Conservation (phyloP, 2,797 vertebrate genomes). For the Sebastolobus alascanus region DNA sequence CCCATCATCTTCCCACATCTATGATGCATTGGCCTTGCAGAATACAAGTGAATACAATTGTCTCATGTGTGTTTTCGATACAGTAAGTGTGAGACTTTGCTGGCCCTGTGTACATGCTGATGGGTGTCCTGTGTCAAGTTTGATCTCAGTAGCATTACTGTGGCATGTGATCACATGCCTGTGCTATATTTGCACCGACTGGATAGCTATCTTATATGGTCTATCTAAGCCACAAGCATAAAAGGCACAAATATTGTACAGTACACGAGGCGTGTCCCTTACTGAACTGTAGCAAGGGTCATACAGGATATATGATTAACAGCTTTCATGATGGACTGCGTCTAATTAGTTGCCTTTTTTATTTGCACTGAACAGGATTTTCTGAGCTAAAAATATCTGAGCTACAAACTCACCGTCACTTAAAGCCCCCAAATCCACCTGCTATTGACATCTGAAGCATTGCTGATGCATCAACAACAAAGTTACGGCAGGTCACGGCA, state of each 20-base stretch:
- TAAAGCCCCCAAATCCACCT: not conserved
- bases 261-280: not conserved
- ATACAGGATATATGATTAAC: not conserved
- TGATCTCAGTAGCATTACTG: conserved; percentile 21
- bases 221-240: conserved; percentile 11
- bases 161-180: conserved; percentile 50
- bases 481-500: not conserved
- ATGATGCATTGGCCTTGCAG: not conserved
- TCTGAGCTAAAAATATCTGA: not conserved
- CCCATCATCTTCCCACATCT: not conserved
- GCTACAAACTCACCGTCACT: not conserved
- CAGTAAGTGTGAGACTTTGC: conserved; percentile 12
- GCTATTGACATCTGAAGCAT: not conserved
- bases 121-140: conserved; percentile 32
- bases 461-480: not conserved
- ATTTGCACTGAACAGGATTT: not conserved
- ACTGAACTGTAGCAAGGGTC: not conserved
- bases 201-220: conserved; percentile 26
- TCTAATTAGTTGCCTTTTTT: not conserved
- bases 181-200: conserved; percentile 60
- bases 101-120: not conserved
- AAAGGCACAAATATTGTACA: not conserved
- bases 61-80: conserved; percentile 1
- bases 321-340: not conserved
- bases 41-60: not conserved